Conservation (phyloP, 2,888 invertebrate species). For the Aricia artaxerxes region DNA sequence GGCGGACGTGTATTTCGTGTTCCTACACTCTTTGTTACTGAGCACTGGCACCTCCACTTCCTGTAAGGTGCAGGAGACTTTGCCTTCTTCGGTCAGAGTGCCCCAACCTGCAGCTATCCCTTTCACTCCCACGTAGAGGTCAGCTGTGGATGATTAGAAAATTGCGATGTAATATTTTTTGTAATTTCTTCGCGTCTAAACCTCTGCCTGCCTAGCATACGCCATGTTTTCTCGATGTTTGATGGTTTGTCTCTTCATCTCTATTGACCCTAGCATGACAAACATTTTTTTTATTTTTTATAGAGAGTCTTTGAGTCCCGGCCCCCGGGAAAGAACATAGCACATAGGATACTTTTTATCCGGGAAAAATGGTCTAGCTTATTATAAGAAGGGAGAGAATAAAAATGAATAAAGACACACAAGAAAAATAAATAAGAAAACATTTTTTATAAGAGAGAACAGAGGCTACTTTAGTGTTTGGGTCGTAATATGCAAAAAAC, state of each 20-base stretch:
- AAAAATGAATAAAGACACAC: not conserved
- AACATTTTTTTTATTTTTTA: too few species aligned
- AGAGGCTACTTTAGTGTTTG: not conserved
- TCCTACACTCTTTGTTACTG: constrained; percentile 86
- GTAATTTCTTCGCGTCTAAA: too few species aligned
- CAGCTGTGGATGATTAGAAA: constrained; percentile 63
- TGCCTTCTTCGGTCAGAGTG: constrained; percentile 90
- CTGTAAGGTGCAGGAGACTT: constrained; percentile 90
- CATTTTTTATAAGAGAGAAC: not conserved
- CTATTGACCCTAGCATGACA: too few species aligned
- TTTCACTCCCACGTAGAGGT: constrained; percentile 85
- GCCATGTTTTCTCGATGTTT: too few species aligned
- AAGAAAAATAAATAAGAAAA: not conserved
- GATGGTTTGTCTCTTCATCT: too few species aligned
- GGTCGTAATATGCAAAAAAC: not conserved
- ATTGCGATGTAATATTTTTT: not conserved
- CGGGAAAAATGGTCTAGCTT: too few species aligned
- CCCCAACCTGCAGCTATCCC: constrained; percentile 94
- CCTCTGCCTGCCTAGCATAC: too few species aligned
- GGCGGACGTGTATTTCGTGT: constrained; percentile 88
- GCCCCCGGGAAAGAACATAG: too few species aligned
- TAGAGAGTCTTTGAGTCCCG: too few species aligned
- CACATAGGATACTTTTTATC: too few species aligned
- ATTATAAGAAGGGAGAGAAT: not conserved
- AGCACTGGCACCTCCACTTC: constrained; percentile 89